Percentiles rank a stretch among this genome's conserved stretches.
Evolutionary conservation across 2,797 vertebrate genomes (phyloP).

Genomic region (Centropyge bicolor): DNA sequence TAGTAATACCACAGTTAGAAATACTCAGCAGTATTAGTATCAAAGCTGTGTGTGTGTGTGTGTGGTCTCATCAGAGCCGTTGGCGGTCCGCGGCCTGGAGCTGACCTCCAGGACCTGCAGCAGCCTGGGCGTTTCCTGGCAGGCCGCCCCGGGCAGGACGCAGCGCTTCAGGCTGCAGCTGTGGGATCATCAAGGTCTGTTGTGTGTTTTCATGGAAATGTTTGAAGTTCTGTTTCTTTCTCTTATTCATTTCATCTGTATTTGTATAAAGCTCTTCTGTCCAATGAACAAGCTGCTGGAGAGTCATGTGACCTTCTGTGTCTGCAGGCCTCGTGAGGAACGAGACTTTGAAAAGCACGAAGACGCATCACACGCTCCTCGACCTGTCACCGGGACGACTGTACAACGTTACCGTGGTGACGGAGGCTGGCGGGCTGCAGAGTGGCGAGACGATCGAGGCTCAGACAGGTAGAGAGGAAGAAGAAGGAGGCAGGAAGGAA

Average conservation of each 20-base stretch:
- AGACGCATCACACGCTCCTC: conserved; percentile 79
- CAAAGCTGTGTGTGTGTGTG: conserved; percentile 6
- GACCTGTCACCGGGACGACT: conserved; percentile 85
- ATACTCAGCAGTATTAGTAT: too few relatives aligned
- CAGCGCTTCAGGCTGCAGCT: conserved; percentile 88
- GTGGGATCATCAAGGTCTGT: conserved; percentile 55
- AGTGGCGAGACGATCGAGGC: conserved; percentile 77
- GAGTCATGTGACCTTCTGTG: background rate
- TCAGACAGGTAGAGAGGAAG: conserved; percentile 77
- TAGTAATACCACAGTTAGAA: too few relatives aligned
- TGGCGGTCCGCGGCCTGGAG: conserved; percentile 83
- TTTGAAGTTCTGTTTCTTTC: too few relatives aligned
- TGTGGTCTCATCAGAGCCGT: conserved; percentile 84
- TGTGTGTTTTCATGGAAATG: too few relatives aligned
- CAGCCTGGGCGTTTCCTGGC: conserved; percentile 89
- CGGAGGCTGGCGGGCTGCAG: conserved; percentile 84
- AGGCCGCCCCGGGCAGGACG: conserved; percentile 87
- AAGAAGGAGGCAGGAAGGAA: too few relatives aligned
- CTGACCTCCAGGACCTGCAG: conserved; percentile 77
- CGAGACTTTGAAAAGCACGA: conserved; percentile 76
- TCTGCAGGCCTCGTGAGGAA: conserved; percentile 74
- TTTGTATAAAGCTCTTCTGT: background rate
- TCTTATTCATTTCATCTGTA: too few relatives aligned
- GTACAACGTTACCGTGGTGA: conserved; percentile 90
- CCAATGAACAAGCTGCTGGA: background rate